These are phyloP conservation scores for Gadopsis bispinosus DNA, from an alignment of 2,797 vertebrate species.

Conservation along the genomic window DNA sequence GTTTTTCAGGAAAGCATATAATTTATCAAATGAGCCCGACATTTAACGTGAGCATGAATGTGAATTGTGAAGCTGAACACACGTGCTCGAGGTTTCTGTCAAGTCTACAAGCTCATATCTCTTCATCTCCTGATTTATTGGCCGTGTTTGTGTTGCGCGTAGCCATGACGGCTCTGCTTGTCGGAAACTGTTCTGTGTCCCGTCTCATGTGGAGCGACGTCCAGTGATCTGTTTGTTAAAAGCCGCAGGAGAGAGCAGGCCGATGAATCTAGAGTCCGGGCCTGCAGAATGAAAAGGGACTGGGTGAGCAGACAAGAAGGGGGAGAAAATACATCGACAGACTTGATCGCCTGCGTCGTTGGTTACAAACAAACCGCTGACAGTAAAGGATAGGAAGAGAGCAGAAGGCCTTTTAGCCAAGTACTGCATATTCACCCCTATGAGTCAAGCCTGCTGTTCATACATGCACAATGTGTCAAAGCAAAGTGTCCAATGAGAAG, in stretches of 20 bases:
- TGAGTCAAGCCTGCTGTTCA: slow-evolving; percentile 16
- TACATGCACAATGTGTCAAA: slow-evolving; percentile 41
- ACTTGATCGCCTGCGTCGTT: slow-evolving; percentile 32
- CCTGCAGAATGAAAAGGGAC: slow-evolving; percentile 4
- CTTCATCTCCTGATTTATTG: not conserved
- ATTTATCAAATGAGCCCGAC: not conserved
- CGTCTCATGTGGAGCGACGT: not conserved
- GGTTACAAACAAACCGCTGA: slow-evolving; percentile 33
- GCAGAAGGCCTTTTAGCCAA: slow-evolving; percentile 25
- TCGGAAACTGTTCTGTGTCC: not conserved
- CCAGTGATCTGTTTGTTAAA: not conserved
- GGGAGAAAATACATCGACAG: slow-evolving; percentile 41
- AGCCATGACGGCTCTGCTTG: not conserved
- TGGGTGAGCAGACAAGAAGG: slow-evolving; percentile 4
- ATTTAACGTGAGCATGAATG: not conserved
- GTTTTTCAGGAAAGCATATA: not conserved
- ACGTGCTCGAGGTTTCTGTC: not conserved
- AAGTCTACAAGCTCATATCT: not conserved
- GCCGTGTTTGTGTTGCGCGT: not conserved
- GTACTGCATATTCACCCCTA: slow-evolving; percentile 14
- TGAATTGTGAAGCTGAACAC: slow-evolving; percentile 6
- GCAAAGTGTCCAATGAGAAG: slow-evolving; percentile 28
- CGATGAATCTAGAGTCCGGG: not conserved
- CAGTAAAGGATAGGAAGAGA: slow-evolving; percentile 10
- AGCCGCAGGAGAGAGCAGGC: not conserved